Evolutionary conservation across 2,888 invertebrate species (phyloP).

Genomic region (Hirtodrosophila cameraria): DNA sequence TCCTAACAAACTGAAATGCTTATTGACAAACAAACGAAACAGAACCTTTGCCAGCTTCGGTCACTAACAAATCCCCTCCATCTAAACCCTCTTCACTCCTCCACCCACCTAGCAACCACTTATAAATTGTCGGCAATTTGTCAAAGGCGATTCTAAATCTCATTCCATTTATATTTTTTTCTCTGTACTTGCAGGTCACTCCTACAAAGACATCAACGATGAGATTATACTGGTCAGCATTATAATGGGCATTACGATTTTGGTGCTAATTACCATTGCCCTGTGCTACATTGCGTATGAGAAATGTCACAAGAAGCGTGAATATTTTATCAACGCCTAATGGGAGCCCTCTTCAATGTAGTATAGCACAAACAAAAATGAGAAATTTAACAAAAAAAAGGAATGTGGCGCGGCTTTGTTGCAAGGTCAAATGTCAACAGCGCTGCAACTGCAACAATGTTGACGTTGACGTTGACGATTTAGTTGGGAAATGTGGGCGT

Average conservation of each 20-base stretch:
- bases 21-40: conserved; percentile 44
- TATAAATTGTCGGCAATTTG: conserved; percentile 38
- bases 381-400: background rate
- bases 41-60: conserved; percentile 10
- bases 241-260: conserved; percentile 93
- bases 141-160: conserved; percentile 24
- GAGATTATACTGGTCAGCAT: conserved; percentile 95
- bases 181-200: conserved; percentile 87
- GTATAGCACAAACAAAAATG: conserved; percentile 9
- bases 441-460: conserved; percentile 66
- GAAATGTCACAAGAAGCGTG: conserved; percentile 89
- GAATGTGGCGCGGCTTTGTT: conserved; percentile 13
- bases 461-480: conserved; percentile 77
- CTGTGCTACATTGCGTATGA: conserved; percentile 92
- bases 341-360: conserved; percentile 14
- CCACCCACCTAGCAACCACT: conserved; percentile 3
- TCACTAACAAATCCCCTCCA: conserved; percentile 1
- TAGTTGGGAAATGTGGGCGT: conserved; percentile 46
- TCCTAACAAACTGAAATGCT: conserved; percentile 34
- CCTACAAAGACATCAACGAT: conserved; percentile 92
- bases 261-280: conserved; percentile 91
- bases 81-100: background rate
- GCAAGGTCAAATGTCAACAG: conserved; percentile 70
- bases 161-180: conserved; percentile 29
- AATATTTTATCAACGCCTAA: conserved; percentile 89